Evolutionary conservation across 2,888 invertebrate genomes (phyloP).

Genomic region (Schrankia costaestrigalis): DNA sequence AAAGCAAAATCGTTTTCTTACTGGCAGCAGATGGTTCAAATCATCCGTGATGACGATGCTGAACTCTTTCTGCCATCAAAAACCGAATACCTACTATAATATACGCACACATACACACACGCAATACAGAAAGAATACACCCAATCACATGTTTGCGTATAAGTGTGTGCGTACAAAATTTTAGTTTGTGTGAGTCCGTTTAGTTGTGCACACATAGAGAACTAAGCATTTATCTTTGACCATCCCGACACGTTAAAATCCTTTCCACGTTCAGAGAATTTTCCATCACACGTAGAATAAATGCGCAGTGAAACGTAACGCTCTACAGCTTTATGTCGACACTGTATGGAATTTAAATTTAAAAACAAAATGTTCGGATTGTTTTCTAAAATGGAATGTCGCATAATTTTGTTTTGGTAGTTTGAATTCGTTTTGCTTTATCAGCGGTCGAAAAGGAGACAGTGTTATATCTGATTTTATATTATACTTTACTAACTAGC

Average conservation of each 20-base stretch:
- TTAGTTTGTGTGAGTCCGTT: slow-evolving; percentile 8
- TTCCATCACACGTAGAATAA: slow-evolving; percentile 35
- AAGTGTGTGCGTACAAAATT: slow-evolving; percentile 6
- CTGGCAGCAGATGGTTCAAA: slow-evolving; percentile 27
- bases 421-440: no score
- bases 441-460: no score
- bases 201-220: slow-evolving; percentile 2
- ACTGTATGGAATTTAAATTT: slow-evolving; percentile 29
- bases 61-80: slow-evolving; percentile 18
- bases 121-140: neutral
- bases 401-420: no score
- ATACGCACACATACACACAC: slow-evolving; percentile 6
- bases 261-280: slow-evolving; percentile 31
- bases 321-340: slow-evolving; percentile 10
- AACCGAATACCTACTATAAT: slow-evolving; percentile 2
- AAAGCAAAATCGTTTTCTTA: slow-evolving; percentile 6
- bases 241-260: slow-evolving; percentile 15
- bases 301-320: slow-evolving; percentile 16
- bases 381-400: no score
- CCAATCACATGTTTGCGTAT: slow-evolving; percentile 6
- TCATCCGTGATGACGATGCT: slow-evolving; percentile 30
- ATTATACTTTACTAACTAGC: no score
- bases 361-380: no score
- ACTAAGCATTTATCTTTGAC: slow-evolving; percentile 12
- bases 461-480: no score